Conservation (phyloP, 2,797 vertebrate genomes). For the Trachops cirrhosus region DNA sequence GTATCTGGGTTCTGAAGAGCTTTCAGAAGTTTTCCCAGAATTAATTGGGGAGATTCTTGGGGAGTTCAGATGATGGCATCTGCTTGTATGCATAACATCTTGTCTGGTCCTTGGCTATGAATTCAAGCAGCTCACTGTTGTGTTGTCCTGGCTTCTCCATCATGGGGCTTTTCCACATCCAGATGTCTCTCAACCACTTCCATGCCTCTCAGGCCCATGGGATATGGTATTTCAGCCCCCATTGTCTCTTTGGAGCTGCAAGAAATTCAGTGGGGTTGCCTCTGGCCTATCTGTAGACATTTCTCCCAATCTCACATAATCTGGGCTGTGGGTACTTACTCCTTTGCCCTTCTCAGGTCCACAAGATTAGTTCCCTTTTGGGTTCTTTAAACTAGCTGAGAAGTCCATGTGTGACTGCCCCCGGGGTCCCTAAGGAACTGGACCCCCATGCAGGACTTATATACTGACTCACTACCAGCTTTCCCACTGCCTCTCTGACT, state of each 20-base stretch:
- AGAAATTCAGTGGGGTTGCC: not conserved
- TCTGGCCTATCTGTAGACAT: not conserved
- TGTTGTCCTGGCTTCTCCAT: not conserved
- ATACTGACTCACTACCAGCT: not conserved
- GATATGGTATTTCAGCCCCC: not conserved
- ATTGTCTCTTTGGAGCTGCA: not conserved
- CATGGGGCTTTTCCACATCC: not conserved
- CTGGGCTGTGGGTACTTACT: not conserved
- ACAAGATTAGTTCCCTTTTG: not conserved
- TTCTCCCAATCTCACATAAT: not conserved
- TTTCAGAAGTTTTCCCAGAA: not conserved
- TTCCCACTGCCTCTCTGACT: not conserved
- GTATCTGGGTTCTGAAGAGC: not conserved
- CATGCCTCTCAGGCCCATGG: not conserved
- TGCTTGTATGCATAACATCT: not conserved
- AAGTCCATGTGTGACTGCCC: not conserved
- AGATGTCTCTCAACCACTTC: not conserved
- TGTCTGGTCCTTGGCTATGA: not conserved
- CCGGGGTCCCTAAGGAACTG: not conserved
- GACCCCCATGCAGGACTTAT: not conserved
- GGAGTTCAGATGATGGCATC: not conserved
- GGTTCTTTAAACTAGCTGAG: not conserved
- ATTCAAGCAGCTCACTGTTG: not conserved
- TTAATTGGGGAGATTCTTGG: not conserved
- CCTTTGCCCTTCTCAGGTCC: not conserved